Base-by-base conservation (phyloP, 2,888 invertebrate species). In the Mechanitis mazaeus region DNA sequence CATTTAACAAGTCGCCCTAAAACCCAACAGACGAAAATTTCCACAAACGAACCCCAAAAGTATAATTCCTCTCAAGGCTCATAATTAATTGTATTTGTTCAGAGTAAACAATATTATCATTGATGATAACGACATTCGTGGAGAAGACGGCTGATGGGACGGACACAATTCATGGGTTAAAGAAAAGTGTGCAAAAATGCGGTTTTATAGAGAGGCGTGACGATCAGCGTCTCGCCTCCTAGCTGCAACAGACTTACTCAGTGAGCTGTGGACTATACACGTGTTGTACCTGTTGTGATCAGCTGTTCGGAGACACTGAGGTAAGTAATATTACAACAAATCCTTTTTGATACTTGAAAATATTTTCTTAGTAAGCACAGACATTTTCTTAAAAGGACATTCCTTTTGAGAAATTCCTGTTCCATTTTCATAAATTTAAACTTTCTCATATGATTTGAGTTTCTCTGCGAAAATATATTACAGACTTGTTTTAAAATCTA, bases 151-250 rank as follows among this genome's bases (percentile, higher is more conserved):
- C 72, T 72, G 56, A 65, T 72, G 69, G 80, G 69, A 69, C 72
- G 72, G 81, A 80, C 84, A 75, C 75, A 69, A 67, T 72, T 66
- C 69, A 66, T 70, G 64, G 70, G 65, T 62, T 63, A 55, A 35
- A 55, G 54, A 47, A 38, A 64, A 64, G 62, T 59, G 54, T 60
- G 68, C 68, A 74, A 87, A 87, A 85, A 89, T 87, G 88, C 86
- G 86, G 84, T 75, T 76, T 68, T 64, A 68, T 75, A 42, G 70
- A 72, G 84, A 81, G 87, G 85, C 87, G 87, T 79, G 85, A 76
- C 79, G 73, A 69, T 59, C 65, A 70, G 65, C 77, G 79, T 80
- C 83, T 76, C 85, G 83, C 81, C 78, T 81, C 81, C 63, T 65
- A 59, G 59, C 55, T 54, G 54, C 55, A 61, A 60, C 59, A 66